Percentiles rank a stretch among this genome's conserved stretches.
phyloP scores from a whole-genome alignment of 92 coral and sea anemone genomes.

The Porites rus region DNA sequence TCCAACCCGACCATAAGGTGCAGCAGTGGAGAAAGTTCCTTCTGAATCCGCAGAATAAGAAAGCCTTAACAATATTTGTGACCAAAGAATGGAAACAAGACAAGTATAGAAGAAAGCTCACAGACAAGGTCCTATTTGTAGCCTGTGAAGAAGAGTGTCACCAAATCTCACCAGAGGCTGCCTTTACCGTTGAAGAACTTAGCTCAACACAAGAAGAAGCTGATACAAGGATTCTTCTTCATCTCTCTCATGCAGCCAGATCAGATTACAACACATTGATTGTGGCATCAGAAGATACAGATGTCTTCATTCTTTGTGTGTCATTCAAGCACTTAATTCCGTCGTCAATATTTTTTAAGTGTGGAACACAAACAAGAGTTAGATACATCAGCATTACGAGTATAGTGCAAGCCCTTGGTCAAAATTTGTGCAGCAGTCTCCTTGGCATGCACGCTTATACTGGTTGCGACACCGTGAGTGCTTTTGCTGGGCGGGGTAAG shows the following conservation, averaged over 20 bases:
- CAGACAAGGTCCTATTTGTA: conserved; percentile 45
- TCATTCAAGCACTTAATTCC: too few relatives aligned
- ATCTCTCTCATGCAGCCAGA: conserved; percentile 55
- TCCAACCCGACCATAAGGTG: conserved; percentile 35
- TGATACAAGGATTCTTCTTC: conserved; percentile 62
- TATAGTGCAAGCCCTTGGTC: conserved; percentile 57
- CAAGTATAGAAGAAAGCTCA: conserved; percentile 30
- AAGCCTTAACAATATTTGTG: conserved; percentile 61
- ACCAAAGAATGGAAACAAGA: conserved; percentile 45
- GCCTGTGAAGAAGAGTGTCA: conserved; percentile 45
- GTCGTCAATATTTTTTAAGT: too few relatives aligned
- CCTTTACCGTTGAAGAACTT: conserved; percentile 34
- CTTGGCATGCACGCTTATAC: conserved; percentile 71
- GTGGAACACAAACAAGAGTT: conserved; percentile 64
- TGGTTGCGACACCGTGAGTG: conserved; percentile 79
- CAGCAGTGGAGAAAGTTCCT: conserved; percentile 58
- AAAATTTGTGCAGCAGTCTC: conserved; percentile 48
- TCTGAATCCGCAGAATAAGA: conserved; percentile 59
- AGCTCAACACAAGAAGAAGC: conserved; percentile 69
- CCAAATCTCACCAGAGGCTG: conserved; percentile 44
- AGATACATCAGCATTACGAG: conserved; percentile 54
- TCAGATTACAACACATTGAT: conserved; percentile 44
- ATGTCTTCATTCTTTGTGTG: conserved; percentile 61
- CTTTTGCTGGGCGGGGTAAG: conserved; percentile 67
- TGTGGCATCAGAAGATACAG: conserved; percentile 69